phyloP scores from a whole-genome alignment of 2,888 invertebrate genomes.

The Carterocephalus palaemon region DNA sequence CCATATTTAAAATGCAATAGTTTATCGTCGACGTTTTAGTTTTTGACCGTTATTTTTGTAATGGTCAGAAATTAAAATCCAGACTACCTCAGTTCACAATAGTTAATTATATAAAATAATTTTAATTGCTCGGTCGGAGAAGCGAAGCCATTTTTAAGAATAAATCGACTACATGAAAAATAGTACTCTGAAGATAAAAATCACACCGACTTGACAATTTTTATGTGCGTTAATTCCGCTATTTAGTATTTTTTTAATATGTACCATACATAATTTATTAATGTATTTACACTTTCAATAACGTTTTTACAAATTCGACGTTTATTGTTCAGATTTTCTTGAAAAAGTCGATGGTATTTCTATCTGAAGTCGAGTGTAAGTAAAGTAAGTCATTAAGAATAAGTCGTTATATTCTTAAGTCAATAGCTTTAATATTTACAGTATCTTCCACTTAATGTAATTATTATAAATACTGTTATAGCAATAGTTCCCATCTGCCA shows the following conservation, averaged over 20 bases:
- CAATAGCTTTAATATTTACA: conserved; percentile 76
- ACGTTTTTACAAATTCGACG: conserved; percentile 18
- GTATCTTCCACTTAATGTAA: conserved; percentile 72
- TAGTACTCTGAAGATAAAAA: conserved; percentile 30
- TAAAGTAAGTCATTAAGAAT: conserved; percentile 34
- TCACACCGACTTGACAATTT: conserved; percentile 34
- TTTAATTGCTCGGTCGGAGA: conserved; percentile 63
- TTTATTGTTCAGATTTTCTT: conserved; percentile 19
- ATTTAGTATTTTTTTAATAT: conserved; percentile 7
- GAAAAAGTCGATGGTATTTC: conserved; percentile 39
- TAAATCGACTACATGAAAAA: conserved; percentile 53
- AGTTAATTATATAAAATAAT: conserved; percentile 68
- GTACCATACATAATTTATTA: conserved; percentile 20
- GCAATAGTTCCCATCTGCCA: conserved; percentile 73
- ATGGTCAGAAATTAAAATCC: conserved; percentile 29
- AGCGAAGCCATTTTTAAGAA: conserved; percentile 51
- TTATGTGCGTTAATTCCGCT: conserved; percentile 27
- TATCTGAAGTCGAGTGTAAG: conserved; percentile 37
- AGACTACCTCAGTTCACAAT: conserved; percentile 62
- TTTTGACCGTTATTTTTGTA: conserved; percentile 27
- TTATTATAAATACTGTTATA: conserved; percentile 54
- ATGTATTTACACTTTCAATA: conserved; percentile 19
- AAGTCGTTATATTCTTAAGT: conserved; percentile 66
- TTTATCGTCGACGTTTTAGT: conserved; percentile 42
- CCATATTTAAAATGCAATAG: conserved; percentile 79